phyloP scores from a whole-genome alignment of 1,140 invertebrate genomes.

The Microplitis mediator region DNA sequence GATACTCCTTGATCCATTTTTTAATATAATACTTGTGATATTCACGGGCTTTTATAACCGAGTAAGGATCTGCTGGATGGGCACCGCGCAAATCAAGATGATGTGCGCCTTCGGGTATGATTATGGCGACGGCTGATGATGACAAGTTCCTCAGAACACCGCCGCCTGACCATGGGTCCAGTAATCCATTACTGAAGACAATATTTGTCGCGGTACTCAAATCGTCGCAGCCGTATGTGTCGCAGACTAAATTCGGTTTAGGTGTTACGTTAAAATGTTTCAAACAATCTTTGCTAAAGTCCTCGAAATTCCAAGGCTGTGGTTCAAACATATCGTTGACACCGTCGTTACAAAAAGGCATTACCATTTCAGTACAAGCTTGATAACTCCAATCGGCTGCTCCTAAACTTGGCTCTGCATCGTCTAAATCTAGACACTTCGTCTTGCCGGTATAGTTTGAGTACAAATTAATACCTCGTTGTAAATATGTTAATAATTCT shows the following conservation, averaged over 20 bases:
- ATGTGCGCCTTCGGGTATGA: constrained; percentile 90
- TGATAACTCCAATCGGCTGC: constrained; percentile 75
- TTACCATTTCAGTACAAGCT: constrained; percentile 95
- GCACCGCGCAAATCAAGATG: constrained; percentile 85
- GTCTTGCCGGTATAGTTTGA: constrained; percentile 80
- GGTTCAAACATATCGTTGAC: constrained; percentile 84
- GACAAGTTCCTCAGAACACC: constrained; percentile 80
- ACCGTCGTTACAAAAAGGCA: constrained; percentile 86
- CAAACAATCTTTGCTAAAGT: constrained; percentile 71
- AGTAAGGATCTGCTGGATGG: constrained; percentile 73
- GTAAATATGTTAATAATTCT: constrained; percentile 67
- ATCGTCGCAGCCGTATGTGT: constrained; percentile 82
- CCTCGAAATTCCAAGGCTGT: constrained; percentile 74
- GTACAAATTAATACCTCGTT: constrained; percentile 75
- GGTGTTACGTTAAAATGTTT: constrained; percentile 74
- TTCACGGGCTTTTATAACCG: constrained; percentile 72
- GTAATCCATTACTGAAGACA: constrained; percentile 88
- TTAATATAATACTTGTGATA: constrained; percentile 71
- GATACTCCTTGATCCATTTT: constrained; percentile 69
- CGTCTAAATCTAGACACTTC: constrained; percentile 69
- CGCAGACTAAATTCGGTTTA: constrained; percentile 68
- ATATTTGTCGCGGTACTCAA: constrained; percentile 78
- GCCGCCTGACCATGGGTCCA: constrained; percentile 93
- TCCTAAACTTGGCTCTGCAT: constrained; percentile 67
- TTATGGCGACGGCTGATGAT: constrained; percentile 71